Conservation (phyloP, 2,797 vertebrate genomes). For the Bryconaethiops microstoma region DNA sequence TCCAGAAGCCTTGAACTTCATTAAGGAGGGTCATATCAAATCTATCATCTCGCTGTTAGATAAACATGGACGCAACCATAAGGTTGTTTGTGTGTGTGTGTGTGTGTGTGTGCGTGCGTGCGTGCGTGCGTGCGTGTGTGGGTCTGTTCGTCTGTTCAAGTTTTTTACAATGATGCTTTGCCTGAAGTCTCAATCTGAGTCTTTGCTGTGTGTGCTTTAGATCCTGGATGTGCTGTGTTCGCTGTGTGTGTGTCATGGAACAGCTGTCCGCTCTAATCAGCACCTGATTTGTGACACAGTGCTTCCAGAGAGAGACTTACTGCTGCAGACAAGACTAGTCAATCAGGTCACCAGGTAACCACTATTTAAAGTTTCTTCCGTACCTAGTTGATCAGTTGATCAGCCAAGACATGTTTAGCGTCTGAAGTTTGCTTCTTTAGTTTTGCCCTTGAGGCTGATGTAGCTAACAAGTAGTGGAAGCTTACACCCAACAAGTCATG, state of each 20-base stretch:
- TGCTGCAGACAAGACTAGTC: constrained; percentile 90
- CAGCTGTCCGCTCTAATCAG: constrained; percentile 93
- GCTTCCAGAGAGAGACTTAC: constrained; percentile 89
- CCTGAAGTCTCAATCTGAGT: neutral
- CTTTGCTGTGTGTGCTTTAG: constrained; percentile 69
- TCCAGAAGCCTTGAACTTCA: constrained; percentile 90
- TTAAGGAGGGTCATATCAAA: constrained; percentile 92
- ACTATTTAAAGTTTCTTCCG: too few species aligned
- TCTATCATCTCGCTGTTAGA: constrained; percentile 93
- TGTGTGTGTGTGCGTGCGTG: constrained; percentile 54
- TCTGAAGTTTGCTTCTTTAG: too few species aligned
- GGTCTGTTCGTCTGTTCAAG: constrained; percentile 56
- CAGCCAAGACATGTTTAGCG: too few species aligned
- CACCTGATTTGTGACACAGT: constrained; percentile 94
- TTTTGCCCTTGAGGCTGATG: too few species aligned
- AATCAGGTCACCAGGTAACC: constrained; percentile 92
- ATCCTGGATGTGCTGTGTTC: constrained; percentile 93
- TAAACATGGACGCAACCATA: constrained; percentile 91
- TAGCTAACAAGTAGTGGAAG: too few species aligned
- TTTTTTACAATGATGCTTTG: constrained; percentile 8
- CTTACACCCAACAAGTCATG: too few species aligned
- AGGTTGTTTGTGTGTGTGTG: constrained; percentile 74
- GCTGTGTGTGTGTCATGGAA: constrained; percentile 93
- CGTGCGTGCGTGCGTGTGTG: constrained; percentile 45
- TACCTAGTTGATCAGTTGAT: too few species aligned